Evolutionary conservation across 2,888 invertebrate genomes (phyloP).

Genomic region (Nesidiocoris tenuis): DNA sequence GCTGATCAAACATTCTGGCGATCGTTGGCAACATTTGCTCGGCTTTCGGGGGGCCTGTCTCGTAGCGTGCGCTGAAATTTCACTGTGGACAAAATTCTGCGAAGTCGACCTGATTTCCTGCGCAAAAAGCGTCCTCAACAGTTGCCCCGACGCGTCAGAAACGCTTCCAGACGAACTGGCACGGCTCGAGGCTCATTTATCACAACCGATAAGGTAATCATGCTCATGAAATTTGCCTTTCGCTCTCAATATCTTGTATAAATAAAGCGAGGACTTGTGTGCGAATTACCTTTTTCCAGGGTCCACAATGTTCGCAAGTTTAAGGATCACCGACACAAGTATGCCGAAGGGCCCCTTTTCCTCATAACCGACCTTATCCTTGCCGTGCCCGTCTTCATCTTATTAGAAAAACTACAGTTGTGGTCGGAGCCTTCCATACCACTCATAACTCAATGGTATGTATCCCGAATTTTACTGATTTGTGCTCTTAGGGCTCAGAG

Average conservation of each 20-base stretch:
- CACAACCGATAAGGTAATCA: conserved; percentile 80
- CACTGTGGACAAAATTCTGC: conserved; percentile 90
- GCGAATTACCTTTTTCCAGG: conserved; percentile 20
- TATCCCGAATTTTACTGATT: too few species aligned
- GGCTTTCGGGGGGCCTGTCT: conserved; percentile 80
- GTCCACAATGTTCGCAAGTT: conserved; percentile 53
- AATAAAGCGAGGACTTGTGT: too few species aligned
- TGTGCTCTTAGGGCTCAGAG: too few species aligned
- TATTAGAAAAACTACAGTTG: conserved; percentile 35
- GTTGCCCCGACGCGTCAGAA: conserved; percentile 36
- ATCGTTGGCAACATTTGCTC: conserved; percentile 60
- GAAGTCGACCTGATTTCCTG: conserved; percentile 59
- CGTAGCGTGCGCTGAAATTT: conserved; percentile 78
- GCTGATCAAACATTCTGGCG: conserved; percentile 52
- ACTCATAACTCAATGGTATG: conserved; percentile 34
- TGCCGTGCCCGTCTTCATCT: conserved; percentile 44
- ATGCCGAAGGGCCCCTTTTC: conserved; percentile 52
- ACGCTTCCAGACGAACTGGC: conserved; percentile 68
- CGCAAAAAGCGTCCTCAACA: conserved; percentile 49
- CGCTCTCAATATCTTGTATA: too few species aligned
- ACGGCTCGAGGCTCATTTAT: conserved; percentile 80
- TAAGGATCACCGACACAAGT: conserved; percentile 57
- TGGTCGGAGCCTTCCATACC: conserved; percentile 14
- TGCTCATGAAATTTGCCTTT: conserved; percentile 61
- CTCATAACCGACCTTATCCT: conserved; percentile 47